phyloP scores from a whole-genome alignment of 2,888 invertebrate genomes.

The Bembecia ichneumoniformis region DNA sequence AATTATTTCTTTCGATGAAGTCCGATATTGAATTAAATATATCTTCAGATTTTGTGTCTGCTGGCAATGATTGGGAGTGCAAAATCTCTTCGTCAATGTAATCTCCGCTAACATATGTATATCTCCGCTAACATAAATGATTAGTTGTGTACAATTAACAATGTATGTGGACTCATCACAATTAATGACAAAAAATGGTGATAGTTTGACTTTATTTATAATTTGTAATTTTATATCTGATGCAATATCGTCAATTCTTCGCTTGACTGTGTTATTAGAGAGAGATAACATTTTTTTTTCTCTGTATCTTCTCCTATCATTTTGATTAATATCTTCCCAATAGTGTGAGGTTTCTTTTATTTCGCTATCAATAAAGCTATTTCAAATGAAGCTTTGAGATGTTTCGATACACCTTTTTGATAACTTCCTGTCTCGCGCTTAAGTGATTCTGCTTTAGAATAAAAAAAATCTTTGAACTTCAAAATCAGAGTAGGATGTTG shows the following conservation, averaged over 20 bases:
- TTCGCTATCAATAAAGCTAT: too few relatives aligned
- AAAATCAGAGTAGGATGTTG: not conserved
- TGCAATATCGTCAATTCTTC: slow-evolving; percentile 11
- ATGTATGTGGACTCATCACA: slow-evolving; percentile 11
- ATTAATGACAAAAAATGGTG: slow-evolving; percentile 10
- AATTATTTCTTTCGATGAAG: slow-evolving; percentile 6
- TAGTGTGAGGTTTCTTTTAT: slow-evolving; percentile 14
- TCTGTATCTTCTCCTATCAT: slow-evolving; percentile 9
- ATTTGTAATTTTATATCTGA: slow-evolving; percentile 7
- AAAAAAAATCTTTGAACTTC: not conserved
- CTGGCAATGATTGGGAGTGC: slow-evolving; percentile 7
- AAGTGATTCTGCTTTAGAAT: not conserved
- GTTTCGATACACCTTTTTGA: not conserved
- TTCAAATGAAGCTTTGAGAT: not conserved
- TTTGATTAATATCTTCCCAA: slow-evolving; percentile 9
- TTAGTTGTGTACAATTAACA: slow-evolving; percentile 6
- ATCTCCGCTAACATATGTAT: slow-evolving; percentile 1
- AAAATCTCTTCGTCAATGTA: slow-evolving; percentile 11
- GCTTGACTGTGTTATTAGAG: slow-evolving; percentile 11
- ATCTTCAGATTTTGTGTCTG: slow-evolving; percentile 11
- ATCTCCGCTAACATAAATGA: not conserved
- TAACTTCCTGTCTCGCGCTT: not conserved
- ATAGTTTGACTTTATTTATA: slow-evolving; percentile 1
- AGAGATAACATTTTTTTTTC: slow-evolving; percentile 11
- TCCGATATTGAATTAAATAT: slow-evolving; percentile 5